Base-by-base conservation (phyloP, 2,797 vertebrate species). In the Sebastes flavidus region DNA sequence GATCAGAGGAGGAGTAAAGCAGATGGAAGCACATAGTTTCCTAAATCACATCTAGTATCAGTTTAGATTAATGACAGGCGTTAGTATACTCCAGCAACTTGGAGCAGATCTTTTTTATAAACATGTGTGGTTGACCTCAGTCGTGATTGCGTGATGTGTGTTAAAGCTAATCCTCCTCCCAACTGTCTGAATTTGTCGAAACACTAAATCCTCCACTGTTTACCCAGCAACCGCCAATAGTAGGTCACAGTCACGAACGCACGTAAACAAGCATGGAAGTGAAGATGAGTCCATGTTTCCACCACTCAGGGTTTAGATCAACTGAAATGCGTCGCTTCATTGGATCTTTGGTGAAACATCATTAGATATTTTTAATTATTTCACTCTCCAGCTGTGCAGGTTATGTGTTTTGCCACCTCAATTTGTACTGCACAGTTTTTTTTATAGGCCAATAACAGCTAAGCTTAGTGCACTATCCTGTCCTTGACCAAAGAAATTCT, bases 191-290 rank as follows among this genome's bases (percentile, higher is more conserved):
- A 67, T 86, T 79, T 68, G 72, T 70, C 4, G 6, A 77, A 80
- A 84, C 52, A 72, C 12, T 10, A 80, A 85, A 81, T 83, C 84
- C 75, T 84, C 30, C 10, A 3, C 72, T 82, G 58, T 81, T 83
- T 56, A 72, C 34, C 20, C 82, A 62, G 56, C 4, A 24, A 13
- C 42, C 16, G 42, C 16, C 61, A n/a, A 65, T 74, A 80, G 52
- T 3, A 46, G 78, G 69, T 77, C 72, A 71, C 29, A 77, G 49
- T 67, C 72, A 46, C 18, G 6, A 42, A 65, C 4, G 1, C 68
- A 72, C 10, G 58, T 22, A 27, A 52, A 4, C 29, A 75, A 24
- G 13, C 4, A 16, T 29, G 24, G 24, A 72, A 32, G 22, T 13
- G 46, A 66, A 55, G 60, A 70, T 42, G 16, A 36, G 13, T 59